These are phyloP conservation scores for Ataeniobius toweri DNA, from an alignment of 2,797 vertebrate genomes.

Conservation along the genomic window DNA sequence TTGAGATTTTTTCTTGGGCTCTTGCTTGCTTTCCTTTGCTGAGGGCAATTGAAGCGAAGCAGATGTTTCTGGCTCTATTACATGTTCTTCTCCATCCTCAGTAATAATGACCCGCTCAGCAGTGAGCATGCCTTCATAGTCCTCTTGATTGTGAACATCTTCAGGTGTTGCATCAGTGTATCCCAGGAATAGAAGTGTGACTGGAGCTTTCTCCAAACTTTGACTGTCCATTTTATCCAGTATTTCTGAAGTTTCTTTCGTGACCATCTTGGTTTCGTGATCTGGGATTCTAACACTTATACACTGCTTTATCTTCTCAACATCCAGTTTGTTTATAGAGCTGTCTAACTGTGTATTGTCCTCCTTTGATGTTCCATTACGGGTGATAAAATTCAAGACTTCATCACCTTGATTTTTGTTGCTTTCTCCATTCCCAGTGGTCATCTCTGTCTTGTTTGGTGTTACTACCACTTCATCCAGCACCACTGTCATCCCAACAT, in stretches of 20 bases:
- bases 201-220: slow-evolving; percentile 55
- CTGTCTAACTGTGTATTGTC: not conserved
- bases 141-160: slow-evolving; percentile 25
- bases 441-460: slow-evolving; percentile 12
- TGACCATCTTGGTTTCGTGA: slow-evolving; percentile 8
- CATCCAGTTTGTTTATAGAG: not conserved
- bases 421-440: slow-evolving; percentile 7
- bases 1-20: slow-evolving; percentile 12
- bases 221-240: slow-evolving; percentile 26
- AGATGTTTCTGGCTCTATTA: slow-evolving; percentile 22
- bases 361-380: slow-evolving; percentile 9
- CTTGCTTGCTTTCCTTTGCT: slow-evolving; percentile 9
- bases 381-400: slow-evolving; percentile 1
- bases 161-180: slow-evolving; percentile 56
- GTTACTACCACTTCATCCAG: slow-evolving; percentile 57
- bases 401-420: slow-evolving; percentile 4
- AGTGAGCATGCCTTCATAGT: slow-evolving; percentile 52
- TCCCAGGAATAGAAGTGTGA: slow-evolving; percentile 77
- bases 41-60: slow-evolving; percentile 2
- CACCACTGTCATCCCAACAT: slow-evolving; percentile 64
- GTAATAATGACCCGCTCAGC: slow-evolving; percentile 76
- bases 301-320: slow-evolving; percentile 9
- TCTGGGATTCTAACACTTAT: slow-evolving; percentile 15
- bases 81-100: slow-evolving; percentile 68
- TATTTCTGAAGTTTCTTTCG: slow-evolving; percentile 22